Evolutionary conservation across 1,140 invertebrate species (phyloP).

Genomic region (Diabrotica virgifera): DNA sequence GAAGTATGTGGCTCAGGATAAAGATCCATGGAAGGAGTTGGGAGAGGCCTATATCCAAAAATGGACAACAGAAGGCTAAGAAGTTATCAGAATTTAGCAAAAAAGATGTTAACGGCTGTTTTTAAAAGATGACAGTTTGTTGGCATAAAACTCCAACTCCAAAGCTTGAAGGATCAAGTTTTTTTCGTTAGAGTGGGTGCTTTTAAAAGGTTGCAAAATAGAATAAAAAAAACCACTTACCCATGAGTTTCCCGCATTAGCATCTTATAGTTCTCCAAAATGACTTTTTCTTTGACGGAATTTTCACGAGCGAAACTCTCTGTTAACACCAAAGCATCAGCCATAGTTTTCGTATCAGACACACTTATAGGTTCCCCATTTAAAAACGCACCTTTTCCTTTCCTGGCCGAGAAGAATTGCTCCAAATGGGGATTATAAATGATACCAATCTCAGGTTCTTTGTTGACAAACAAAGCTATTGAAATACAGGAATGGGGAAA

Average conservation of each 20-base stretch:
- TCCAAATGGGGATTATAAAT: constrained; percentile 89
- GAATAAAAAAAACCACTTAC: constrained; percentile 50
- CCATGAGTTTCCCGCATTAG: constrained; percentile 74
- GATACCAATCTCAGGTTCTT: constrained; percentile 70
- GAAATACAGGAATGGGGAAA: constrained; percentile 82
- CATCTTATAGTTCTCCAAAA: constrained; percentile 73
- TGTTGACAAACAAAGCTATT: constrained; percentile 71
- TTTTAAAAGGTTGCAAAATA: too few relatives aligned
- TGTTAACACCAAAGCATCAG: constrained; percentile 72
- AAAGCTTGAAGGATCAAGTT: too few relatives aligned
- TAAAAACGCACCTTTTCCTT: constrained; percentile 82
- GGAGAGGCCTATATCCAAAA: too few relatives aligned
- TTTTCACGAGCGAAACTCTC: constrained; percentile 80
- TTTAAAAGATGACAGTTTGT: too few relatives aligned
- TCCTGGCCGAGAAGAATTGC: constrained; percentile 82
- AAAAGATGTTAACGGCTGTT: too few relatives aligned
- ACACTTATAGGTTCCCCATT: constrained; percentile 77
- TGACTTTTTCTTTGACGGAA: constrained; percentile 64
- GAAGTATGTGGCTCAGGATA: too few relatives aligned
- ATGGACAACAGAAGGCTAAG: too few relatives aligned
- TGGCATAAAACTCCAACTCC: too few relatives aligned
- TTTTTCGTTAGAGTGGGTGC: too few relatives aligned
- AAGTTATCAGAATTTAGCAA: too few relatives aligned
- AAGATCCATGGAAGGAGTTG: too few relatives aligned
- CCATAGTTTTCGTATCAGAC: constrained; percentile 68